Evolutionary conservation across 2,888 invertebrate species (phyloP).

Genomic region (Tenthredo amoena): DNA sequence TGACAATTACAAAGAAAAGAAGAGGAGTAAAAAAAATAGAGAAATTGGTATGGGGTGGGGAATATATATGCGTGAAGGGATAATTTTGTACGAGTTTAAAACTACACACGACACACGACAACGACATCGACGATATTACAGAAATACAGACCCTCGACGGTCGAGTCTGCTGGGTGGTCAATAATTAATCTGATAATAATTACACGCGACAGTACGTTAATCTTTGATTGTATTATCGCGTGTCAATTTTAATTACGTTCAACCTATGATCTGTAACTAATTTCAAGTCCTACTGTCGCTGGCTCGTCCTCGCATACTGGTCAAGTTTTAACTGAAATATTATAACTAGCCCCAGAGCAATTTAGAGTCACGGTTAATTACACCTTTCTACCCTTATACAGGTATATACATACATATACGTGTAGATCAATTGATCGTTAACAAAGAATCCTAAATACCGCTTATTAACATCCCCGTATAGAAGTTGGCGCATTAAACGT

Average conservation of each 20-base stretch:
- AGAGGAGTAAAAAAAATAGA: background rate
- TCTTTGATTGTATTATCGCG: slow-evolving; percentile 54
- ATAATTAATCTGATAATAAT: slow-evolving; percentile 53
- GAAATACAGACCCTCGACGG: background rate
- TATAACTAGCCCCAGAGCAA: background rate
- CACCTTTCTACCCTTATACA: background rate
- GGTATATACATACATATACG: background rate
- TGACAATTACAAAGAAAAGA: background rate
- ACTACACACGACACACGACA: background rate
- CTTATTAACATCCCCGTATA: background rate
- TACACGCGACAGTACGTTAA: slow-evolving; percentile 39
- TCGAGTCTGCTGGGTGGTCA: background rate
- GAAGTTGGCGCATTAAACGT: background rate
- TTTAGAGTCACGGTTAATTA: slow-evolving; percentile 21
- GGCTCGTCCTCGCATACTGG: background rate
- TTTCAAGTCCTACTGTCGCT: background rate
- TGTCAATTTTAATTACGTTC: slow-evolving; percentile 54
- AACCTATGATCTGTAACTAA: slow-evolving; percentile 26
- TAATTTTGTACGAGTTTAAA: background rate
- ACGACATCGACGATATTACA: background rate
- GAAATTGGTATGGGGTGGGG: background rate
- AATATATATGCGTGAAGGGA: background rate
- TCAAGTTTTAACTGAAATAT: background rate
- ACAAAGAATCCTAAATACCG: background rate
- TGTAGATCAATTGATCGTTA: slow-evolving; percentile 1